Percentiles rank a stretch among this genome's conserved stretches.
These are phyloP conservation scores for Clepsis dumicolana DNA, from an alignment of 2,888 invertebrate species.

Conservation along the genomic window DNA sequence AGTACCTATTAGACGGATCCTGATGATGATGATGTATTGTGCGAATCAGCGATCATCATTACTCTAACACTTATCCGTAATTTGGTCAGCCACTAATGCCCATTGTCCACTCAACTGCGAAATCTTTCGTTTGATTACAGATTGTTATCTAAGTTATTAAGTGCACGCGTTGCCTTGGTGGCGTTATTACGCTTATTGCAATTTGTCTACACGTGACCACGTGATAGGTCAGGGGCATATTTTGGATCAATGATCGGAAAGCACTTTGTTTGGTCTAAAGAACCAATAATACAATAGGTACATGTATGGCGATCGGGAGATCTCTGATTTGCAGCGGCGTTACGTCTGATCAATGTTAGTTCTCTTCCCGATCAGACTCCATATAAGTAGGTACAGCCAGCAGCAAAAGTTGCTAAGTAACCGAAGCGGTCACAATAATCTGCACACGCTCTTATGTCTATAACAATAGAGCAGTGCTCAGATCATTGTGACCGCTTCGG, in stretches of 20 bases:
- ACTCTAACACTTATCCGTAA: constrained; percentile 1
- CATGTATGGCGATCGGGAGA: not conserved
- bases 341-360: too few relatives aligned
- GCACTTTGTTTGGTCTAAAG: not conserved
- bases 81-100: constrained; percentile 9
- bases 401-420: too few relatives aligned
- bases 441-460: too few relatives aligned
- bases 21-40: too few relatives aligned
- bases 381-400: too few relatives aligned
- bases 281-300: not conserved
- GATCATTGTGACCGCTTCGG: too few relatives aligned
- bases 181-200: constrained; percentile 38
- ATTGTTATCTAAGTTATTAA: constrained; percentile 47
- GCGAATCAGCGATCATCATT: not conserved
- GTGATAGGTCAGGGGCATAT: constrained; percentile 29
- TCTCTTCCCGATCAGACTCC: not conserved
- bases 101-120: constrained; percentile 21
- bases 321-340: too few relatives aligned
- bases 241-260: not conserved
- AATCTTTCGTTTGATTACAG: constrained; percentile 40
- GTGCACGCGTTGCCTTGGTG: constrained; percentile 46
- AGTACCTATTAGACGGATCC: too few relatives aligned
- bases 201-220: constrained; percentile 32
- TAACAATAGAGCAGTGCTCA: too few relatives aligned
- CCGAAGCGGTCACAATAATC: too few relatives aligned